Conservation (phyloP, 2,113 vertebrate species). For the Ammodytes marinus region DNA sequence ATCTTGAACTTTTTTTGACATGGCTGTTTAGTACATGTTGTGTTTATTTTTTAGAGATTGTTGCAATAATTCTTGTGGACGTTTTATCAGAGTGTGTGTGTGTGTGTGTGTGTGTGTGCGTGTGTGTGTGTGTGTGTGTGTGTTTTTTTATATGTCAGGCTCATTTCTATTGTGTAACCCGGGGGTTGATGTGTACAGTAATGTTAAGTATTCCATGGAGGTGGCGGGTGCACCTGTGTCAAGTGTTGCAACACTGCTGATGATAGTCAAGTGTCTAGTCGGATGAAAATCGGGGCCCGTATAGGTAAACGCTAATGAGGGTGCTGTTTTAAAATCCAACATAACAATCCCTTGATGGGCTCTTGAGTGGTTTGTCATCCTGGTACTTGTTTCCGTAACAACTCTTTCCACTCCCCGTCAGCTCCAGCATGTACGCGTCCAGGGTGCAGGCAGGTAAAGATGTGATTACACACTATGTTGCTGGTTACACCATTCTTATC, state of each 20-base stretch:
- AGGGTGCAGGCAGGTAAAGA: constrained; percentile 61
- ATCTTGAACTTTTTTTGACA: constrained; percentile 71
- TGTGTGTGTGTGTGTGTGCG: constrained; percentile 34
- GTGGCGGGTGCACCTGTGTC: constrained; percentile 67
- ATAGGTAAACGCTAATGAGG: constrained; percentile 35
- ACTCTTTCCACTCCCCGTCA: constrained; percentile 43
- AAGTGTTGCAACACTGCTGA: constrained; percentile 67
- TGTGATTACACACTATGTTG: constrained; percentile 65
- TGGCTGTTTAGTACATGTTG: constrained; percentile 75
- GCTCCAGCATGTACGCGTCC: constrained; percentile 63
- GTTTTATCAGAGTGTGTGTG: constrained; percentile 73
- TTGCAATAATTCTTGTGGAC: constrained; percentile 84
- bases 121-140: constrained; percentile 12
- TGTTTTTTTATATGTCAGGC: constrained; percentile 70
- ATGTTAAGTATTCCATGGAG: constrained; percentile 72
- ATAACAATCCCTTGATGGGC: constrained; percentile 28
- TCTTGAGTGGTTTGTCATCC: constrained; percentile 50
- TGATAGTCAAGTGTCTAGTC: constrained; percentile 46
- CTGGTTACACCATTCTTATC: constrained; percentile 64
- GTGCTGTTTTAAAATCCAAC: constrained; percentile 36
- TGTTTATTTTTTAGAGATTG: constrained; percentile 83
- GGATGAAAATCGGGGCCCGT: constrained; percentile 59
- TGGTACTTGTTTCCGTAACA: constrained; percentile 58
- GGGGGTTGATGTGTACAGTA: constrained; percentile 74
- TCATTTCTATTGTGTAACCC: constrained; percentile 75